Evolutionary conservation across 2,797 vertebrate genomes (phyloP).

Genomic region (Sylvilagus floridanus): DNA sequence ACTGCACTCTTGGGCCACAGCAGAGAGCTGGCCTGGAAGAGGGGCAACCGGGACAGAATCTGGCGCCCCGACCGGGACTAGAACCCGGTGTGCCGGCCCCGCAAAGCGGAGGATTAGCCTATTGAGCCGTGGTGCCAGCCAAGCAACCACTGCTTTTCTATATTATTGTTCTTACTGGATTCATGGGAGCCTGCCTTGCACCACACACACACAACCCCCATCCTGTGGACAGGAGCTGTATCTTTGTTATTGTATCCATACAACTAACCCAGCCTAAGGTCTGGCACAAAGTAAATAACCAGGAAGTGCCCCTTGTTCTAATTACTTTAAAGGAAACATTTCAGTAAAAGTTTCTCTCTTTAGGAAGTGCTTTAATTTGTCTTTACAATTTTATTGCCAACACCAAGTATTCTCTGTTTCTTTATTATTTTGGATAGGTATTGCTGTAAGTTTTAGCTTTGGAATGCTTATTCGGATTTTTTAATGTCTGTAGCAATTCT

Average conservation of each 20-base stretch:
- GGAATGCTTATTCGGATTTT: neutral
- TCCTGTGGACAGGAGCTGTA: neutral
- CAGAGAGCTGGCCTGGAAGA: too few species aligned
- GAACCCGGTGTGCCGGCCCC: too few species aligned
- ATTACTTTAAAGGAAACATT: constrained; percentile 45
- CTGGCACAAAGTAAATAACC: neutral
- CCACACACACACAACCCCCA: accelerated
- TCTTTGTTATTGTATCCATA: neutral
- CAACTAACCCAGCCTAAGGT: neutral
- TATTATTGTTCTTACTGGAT: neutral
- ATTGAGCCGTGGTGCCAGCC: too few species aligned
- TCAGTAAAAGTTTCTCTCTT: constrained; percentile 37
- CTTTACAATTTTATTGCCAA: neutral
- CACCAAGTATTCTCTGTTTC: neutral
- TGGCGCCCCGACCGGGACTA: too few species aligned
- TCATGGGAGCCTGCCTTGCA: neutral
- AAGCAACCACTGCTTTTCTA: neutral
- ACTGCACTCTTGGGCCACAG: too few species aligned
- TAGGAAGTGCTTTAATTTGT: constrained; percentile 57
- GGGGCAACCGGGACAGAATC: too few species aligned
- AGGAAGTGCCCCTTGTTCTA: neutral
- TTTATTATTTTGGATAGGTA: constrained; percentile 40
- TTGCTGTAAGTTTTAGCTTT: constrained; percentile 1
- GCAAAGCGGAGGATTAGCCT: too few species aligned
- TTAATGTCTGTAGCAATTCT: constrained; percentile 22